phyloP scores from a whole-genome alignment of 2,888 invertebrate genomes.

The Synergus gifuensis region DNA sequence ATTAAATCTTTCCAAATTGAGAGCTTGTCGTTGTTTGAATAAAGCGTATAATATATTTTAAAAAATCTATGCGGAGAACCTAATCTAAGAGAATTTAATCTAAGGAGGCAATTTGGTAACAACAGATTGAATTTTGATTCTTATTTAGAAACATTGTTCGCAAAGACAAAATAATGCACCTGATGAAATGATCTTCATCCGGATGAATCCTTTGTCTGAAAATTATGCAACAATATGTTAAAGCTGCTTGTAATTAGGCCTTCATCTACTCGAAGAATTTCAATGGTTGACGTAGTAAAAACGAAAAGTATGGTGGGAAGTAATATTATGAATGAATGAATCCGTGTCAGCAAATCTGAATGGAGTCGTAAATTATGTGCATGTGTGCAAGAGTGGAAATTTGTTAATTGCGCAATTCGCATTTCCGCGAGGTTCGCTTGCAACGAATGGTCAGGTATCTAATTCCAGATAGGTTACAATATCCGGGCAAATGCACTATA shows the following conservation, averaged over 20 bases:
- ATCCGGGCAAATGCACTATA: conserved; percentile 47
- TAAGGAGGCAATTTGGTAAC: too few species aligned
- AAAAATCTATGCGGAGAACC: too few species aligned
- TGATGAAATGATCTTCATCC: too few species aligned
- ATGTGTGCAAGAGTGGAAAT: conserved; percentile 49
- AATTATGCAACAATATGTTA: background rate
- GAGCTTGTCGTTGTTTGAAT: background rate
- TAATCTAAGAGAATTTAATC: too few species aligned
- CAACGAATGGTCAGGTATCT: conserved; percentile 51
- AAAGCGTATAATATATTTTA: too few species aligned
- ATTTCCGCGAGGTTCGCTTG: conserved; percentile 56
- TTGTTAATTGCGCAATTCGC: conserved; percentile 57
- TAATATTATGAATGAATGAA: conserved; percentile 54
- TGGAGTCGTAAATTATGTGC: conserved; percentile 41
- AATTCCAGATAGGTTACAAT: conserved; percentile 46
- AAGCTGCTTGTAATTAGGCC: background rate
- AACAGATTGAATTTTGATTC: too few species aligned
- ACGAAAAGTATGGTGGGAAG: conserved; percentile 3
- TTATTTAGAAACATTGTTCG: too few species aligned
- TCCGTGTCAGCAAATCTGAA: conserved; percentile 48
- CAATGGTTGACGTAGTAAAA: background rate
- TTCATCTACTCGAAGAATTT: background rate
- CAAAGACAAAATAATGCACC: too few species aligned
- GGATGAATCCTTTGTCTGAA: too few species aligned
- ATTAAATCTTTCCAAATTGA: background rate